A percentile compares a stretch with the other conserved stretches of the same genome.
Evolutionary conservation across 2,888 invertebrate genomes (phyloP).

Genomic region (Agrochola lota): DNA sequence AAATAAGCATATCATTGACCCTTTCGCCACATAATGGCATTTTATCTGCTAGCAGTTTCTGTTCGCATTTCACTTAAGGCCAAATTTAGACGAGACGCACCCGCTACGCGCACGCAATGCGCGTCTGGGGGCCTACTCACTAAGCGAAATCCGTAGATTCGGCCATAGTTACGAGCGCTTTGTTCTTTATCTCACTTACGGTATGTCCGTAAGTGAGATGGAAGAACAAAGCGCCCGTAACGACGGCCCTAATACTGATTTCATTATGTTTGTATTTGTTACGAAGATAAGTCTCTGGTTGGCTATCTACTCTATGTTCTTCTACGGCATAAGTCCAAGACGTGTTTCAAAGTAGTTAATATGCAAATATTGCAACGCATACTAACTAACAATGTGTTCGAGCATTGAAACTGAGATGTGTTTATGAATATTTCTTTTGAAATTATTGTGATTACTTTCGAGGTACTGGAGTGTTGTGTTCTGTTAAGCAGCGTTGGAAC

Average conservation of each 20-base stretch:
- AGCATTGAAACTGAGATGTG: constrained; percentile 55
- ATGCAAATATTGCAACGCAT: constrained; percentile 57
- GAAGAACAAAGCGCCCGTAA: too few relatives aligned
- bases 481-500: constrained; percentile 9
- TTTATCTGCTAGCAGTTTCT: background rate
- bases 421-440: constrained; percentile 59
- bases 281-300: constrained; percentile 5
- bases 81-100: too few relatives aligned
- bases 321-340: constrained; percentile 18
- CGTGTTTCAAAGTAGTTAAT: constrained; percentile 57
- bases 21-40: background rate
- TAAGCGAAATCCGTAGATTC: too few relatives aligned
- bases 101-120: too few relatives aligned
- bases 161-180: too few relatives aligned
- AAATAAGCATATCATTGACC: background rate
- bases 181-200: too few relatives aligned
- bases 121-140: too few relatives aligned
- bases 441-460: constrained; percentile 58
- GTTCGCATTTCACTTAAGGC: background rate
- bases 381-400: constrained; percentile 56
- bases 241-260: too few relatives aligned
- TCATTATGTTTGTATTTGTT: background rate
- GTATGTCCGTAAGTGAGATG: too few relatives aligned
- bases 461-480: constrained; percentile 13
- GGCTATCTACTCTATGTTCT: constrained; percentile 20